These are phyloP conservation scores for Mormyrus lacerda DNA, from an alignment of 2,113 vertebrate genomes.

Conservation along the genomic window DNA sequence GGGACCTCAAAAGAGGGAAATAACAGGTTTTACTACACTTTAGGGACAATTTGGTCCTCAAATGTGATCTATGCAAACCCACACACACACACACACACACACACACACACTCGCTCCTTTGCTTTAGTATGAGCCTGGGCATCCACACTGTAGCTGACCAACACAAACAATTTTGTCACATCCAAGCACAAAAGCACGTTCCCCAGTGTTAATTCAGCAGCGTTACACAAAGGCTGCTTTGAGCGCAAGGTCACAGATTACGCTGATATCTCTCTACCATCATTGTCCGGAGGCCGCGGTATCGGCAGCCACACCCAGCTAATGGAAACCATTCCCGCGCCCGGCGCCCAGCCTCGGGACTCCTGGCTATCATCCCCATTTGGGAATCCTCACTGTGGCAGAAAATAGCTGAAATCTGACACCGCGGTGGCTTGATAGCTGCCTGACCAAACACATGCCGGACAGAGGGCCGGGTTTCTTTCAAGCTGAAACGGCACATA, in stretches of 20 bases:
- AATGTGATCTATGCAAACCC: too few relatives aligned
- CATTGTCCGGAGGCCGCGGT: background rate
- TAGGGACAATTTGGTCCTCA: too few relatives aligned
- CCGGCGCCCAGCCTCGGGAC: constrained; percentile 22
- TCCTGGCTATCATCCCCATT: constrained; percentile 40
- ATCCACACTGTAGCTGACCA: background rate
- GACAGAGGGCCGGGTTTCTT: background rate
- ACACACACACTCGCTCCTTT: background rate
- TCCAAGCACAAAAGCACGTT: background rate
- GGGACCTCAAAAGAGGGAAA: too few relatives aligned
- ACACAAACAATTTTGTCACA: background rate
- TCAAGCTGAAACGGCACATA: background rate
- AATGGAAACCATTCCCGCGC: constrained; percentile 30
- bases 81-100: background rate
- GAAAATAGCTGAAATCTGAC: constrained; percentile 63
- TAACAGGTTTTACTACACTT: too few relatives aligned
- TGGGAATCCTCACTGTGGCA: constrained; percentile 53
- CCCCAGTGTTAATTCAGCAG: background rate
- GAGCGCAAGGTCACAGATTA: background rate
- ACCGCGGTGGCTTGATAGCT: constrained; percentile 36
- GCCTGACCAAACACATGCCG: constrained; percentile 19
- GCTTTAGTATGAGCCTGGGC: background rate
- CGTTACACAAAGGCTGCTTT: background rate
- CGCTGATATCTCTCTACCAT: background rate
- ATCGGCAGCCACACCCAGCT: background rate